phyloP scores from a whole-genome alignment of 2,888 invertebrate species.

The Gastrophysa polygoni region DNA sequence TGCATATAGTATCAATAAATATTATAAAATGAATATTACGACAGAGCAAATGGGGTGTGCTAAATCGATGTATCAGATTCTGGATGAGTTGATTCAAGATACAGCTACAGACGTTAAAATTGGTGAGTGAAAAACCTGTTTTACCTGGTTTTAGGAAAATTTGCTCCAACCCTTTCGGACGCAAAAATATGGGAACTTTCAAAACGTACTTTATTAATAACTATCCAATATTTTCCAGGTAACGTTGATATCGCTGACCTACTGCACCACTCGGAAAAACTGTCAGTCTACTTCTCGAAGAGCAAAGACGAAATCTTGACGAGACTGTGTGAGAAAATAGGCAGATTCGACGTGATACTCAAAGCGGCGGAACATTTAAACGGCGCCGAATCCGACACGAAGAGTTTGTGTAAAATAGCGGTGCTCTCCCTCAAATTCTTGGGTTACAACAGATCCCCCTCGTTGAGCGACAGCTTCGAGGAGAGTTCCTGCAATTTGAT shows the following conservation, averaged over 20 bases:
- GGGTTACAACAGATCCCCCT: constrained; percentile 6
- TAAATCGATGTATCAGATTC: constrained; percentile 22
- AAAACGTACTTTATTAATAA: not conserved
- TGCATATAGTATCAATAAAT: constrained; percentile 33
- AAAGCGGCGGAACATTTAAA: constrained; percentile 38
- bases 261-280: constrained; percentile 27
- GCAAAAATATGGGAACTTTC: too few relatives aligned
- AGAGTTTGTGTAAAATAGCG: constrained; percentile 40
- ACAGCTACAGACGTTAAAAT: constrained; percentile 22
- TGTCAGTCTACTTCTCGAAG: constrained; percentile 37
- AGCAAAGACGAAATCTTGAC: constrained; percentile 37
- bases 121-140: constrained; percentile 13
- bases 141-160: too few relatives aligned
- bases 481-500: constrained; percentile 14
- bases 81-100: constrained; percentile 33
- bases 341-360: constrained; percentile 38
- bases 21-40: constrained; percentile 30
- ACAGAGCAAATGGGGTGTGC: constrained; percentile 25
- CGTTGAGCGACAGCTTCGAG: constrained; percentile 11
- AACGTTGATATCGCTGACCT: constrained; percentile 9
- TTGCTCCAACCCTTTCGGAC: too few relatives aligned
- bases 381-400: constrained; percentile 28
- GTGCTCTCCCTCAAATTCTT: constrained; percentile 42
- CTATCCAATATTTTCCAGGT: constrained; percentile 16
- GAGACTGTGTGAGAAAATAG: constrained; percentile 38